Evolutionary conservation across 2,888 invertebrate genomes (phyloP).

Genomic region (Thalpophila matura): DNA sequence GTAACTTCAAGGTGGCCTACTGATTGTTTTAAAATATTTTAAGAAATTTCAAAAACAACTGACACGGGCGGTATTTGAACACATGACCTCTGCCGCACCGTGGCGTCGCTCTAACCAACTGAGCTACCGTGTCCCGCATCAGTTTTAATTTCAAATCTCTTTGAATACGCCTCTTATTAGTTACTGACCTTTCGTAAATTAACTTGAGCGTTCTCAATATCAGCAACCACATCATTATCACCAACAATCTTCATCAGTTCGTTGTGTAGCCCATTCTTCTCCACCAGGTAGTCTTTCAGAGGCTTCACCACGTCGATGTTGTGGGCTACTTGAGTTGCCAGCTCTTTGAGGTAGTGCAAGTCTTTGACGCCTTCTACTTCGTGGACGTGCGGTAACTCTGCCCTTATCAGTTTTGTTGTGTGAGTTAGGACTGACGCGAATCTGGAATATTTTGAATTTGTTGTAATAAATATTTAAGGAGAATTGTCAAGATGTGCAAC

Average conservation of each 20-base stretch:
- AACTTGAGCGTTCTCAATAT: constrained; percentile 70
- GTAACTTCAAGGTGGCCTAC: no score
- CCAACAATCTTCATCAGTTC: constrained; percentile 60
- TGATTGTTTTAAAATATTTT: no score
- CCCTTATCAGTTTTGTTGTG: constrained; percentile 74
- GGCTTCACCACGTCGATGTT: constrained; percentile 72
- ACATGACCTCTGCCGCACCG: no score
- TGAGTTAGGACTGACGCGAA: constrained; percentile 75
- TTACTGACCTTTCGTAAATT: constrained; percentile 79
- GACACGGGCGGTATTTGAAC: no score
- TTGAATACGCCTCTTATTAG: no score
- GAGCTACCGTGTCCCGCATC: no score
- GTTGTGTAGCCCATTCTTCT: constrained; percentile 53
- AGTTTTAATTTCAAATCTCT: no score
- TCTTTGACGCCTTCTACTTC: constrained; percentile 78
- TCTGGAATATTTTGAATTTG: constrained; percentile 64
- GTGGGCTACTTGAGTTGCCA: constrained; percentile 73
- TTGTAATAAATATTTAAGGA: background rate
- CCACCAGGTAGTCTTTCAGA: constrained; percentile 68
- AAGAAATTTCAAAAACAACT: no score
- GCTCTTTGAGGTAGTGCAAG: constrained; percentile 71
- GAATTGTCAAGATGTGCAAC: no score
- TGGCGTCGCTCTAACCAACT: no score
- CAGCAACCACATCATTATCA: constrained; percentile 61
- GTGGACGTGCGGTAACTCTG: constrained; percentile 80